Conservation (phyloP, 2,113 vertebrate species). For the Cyanoderma ruficeps region DNA sequence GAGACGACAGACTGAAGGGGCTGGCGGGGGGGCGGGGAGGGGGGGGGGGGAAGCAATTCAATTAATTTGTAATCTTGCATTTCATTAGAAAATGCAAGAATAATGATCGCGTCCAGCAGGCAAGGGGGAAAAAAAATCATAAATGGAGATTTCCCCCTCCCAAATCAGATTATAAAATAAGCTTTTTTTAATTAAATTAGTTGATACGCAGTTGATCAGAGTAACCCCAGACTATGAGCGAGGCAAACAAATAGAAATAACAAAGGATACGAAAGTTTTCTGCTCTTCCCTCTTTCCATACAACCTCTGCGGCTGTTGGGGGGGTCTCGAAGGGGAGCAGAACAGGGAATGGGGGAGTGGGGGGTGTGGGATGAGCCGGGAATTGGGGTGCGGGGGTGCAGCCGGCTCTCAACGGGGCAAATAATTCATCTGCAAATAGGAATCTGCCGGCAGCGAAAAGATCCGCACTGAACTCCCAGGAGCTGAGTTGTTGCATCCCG, state of each 20-base stretch:
- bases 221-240: background rate
- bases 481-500: background rate
- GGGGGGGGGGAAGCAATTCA: background rate
- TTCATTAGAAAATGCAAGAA: slow-evolving; percentile 64
- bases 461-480: background rate
- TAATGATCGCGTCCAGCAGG: background rate
- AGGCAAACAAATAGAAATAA: background rate
- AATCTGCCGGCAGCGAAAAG: background rate
- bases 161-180: slow-evolving; percentile 45
- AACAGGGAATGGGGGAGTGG: background rate
- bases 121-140: background rate
- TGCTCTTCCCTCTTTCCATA: background rate
- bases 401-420: background rate
- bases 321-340: background rate
- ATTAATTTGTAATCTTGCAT: slow-evolving; percentile 59
- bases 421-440: background rate
- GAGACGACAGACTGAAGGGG: background rate
- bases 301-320: background rate
- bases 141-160: background rate
- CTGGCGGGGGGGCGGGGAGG: background rate
- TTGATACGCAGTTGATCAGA: background rate
- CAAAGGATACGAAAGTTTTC: background rate
- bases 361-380: background rate
- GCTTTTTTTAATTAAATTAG: slow-evolving; percentile 38
- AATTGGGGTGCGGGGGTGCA: no score